phyloP scores from a whole-genome alignment of 1,140 invertebrate genomes.

The Drosophila sechellia region DNA sequence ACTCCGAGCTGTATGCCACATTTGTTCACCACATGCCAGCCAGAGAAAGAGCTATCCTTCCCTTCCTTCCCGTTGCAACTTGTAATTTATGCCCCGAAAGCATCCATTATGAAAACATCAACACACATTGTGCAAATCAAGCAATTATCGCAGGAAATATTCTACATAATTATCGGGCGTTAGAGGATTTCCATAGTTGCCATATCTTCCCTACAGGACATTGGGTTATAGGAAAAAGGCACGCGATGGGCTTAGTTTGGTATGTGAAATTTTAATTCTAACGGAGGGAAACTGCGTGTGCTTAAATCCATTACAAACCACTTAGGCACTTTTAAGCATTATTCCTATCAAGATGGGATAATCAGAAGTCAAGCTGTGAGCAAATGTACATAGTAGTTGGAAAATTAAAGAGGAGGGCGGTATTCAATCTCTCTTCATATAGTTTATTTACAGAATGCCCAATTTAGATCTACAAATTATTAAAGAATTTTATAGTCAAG shows the following conservation, averaged over 20 bases:
- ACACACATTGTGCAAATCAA: conserved; percentile 80
- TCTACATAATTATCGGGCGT: conserved; percentile 73
- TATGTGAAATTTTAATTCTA: conserved; percentile 30
- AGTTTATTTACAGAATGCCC: too few relatives aligned
- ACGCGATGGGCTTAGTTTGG: conserved; percentile 31
- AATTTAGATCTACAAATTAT: too few relatives aligned
- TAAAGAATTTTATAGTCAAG: too few relatives aligned
- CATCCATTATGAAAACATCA: conserved; percentile 78
- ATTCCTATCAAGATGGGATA: conserved; percentile 15
- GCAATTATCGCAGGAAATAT: conserved; percentile 73
- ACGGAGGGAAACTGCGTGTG: conserved; percentile 17
- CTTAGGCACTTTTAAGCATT: conserved; percentile 17
- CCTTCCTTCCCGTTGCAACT: conserved; percentile 30
- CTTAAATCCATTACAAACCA: conserved; percentile 37
- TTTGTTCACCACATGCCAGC: conserved; percentile 43
- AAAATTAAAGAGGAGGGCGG: not conserved
- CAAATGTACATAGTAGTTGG: not conserved
- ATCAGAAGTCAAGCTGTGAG: not conserved
- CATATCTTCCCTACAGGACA: not conserved
- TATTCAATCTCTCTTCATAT: too few relatives aligned
- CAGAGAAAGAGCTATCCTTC: conserved; percentile 12
- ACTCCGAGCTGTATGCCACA: conserved; percentile 62
- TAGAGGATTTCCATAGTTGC: conserved; percentile 46
- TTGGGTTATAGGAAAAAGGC: conserved; percentile 26
- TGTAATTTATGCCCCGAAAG: conserved; percentile 69